Conservation (phyloP, 2,888 invertebrate genomes). For the Tridacna gigas region DNA sequence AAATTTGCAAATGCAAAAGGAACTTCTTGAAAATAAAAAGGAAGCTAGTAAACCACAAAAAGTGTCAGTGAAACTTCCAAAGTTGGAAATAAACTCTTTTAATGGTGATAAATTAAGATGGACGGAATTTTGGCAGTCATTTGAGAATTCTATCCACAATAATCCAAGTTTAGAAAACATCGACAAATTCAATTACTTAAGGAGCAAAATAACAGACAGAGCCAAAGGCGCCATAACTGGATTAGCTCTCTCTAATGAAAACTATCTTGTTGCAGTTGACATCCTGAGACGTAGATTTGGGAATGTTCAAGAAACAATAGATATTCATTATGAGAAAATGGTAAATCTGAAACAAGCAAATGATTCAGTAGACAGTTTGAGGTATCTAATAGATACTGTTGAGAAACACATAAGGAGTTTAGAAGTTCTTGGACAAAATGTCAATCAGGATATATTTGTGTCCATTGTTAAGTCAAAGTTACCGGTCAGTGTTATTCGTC, state of each 20-base stretch:
- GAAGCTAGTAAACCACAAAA: background rate
- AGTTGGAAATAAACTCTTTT: slow-evolving; percentile 13
- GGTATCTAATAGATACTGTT: slow-evolving; percentile 19
- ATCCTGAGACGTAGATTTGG: slow-evolving; percentile 40
- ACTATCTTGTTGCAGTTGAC: slow-evolving; percentile 32
- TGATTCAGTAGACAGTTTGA: slow-evolving; percentile 35
- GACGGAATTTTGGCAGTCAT: slow-evolving; percentile 31
- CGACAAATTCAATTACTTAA: slow-evolving; percentile 30
- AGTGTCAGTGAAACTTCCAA: slow-evolving; percentile 22
- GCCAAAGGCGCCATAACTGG: slow-evolving; percentile 35
- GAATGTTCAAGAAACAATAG: slow-evolving; percentile 34
- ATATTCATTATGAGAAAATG: slow-evolving; percentile 40
- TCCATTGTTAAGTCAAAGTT: slow-evolving; percentile 14
- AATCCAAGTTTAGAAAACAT: slow-evolving; percentile 12
- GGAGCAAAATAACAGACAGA: slow-evolving; percentile 37
- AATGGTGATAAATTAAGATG: slow-evolving; percentile 29
- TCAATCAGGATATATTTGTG: slow-evolving; percentile 33
- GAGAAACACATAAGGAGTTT: slow-evolving; percentile 32
- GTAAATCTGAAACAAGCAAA: slow-evolving; percentile 30
- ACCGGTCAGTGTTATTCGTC: slow-evolving; percentile 32
- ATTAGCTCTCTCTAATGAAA: slow-evolving; percentile 43
- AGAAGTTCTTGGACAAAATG: slow-evolving; percentile 31
- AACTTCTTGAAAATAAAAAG: background rate
- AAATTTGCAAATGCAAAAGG: background rate
- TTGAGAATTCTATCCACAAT: slow-evolving; percentile 11